Conservation (phyloP, 2,113 vertebrate species). For the Aplodontia rufa region DNA sequence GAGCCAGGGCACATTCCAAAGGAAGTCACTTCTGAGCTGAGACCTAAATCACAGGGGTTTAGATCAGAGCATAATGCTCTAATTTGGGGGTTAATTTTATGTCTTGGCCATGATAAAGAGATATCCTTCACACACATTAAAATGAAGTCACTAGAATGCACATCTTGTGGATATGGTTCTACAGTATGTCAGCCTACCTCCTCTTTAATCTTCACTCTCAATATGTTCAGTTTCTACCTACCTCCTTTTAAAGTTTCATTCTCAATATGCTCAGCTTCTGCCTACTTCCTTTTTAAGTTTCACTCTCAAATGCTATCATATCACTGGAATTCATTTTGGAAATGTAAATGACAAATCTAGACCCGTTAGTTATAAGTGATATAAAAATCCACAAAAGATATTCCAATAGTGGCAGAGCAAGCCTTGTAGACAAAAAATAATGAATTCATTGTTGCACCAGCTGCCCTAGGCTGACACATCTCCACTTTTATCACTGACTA, state of each 20-base stretch:
- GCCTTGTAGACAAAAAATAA: constrained; percentile 58
- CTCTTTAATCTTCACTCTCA: constrained; percentile 40
- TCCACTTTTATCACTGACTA: constrained; percentile 45
- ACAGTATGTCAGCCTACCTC: background rate
- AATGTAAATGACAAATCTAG: constrained; percentile 47
- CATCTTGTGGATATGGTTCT: background rate
- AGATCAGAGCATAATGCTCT: background rate
- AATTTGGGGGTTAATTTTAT: background rate
- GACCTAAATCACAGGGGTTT: background rate
- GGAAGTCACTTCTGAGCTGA: background rate
- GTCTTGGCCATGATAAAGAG: background rate
- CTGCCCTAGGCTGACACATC: constrained; percentile 8
- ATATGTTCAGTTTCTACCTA: background rate
- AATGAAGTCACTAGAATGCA: background rate
- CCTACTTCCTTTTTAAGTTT: background rate
- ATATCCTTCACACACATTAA: background rate
- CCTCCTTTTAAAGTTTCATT: constrained; percentile 25
- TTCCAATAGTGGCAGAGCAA: background rate
- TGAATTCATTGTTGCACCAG: constrained; percentile 18
- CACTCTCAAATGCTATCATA: constrained; percentile 42
- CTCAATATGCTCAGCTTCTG: background rate
- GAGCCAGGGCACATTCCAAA: background rate
- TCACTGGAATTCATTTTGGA: constrained; percentile 55
- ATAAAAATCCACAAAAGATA: constrained; percentile 55
- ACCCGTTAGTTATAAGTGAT: constrained; percentile 61